Base-by-base conservation (phyloP, 2,113 vertebrate genomes). In the Osmerus mordax region DNA sequence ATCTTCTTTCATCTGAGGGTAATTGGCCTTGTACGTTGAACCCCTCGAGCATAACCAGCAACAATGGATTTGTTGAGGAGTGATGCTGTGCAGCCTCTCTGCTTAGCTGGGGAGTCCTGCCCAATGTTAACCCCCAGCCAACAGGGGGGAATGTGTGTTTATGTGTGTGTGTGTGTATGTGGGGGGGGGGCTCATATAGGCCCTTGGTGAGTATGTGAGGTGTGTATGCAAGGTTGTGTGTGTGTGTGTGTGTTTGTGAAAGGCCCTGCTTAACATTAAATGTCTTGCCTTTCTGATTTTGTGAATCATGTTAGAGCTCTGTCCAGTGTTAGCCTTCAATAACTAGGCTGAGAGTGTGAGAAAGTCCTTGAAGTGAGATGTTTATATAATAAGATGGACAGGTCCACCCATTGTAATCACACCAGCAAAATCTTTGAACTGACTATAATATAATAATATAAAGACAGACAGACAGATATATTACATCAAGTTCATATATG, bases 21-120 rank as follows among this genome's bases (percentile, higher is more conserved):
- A 77, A 80, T 84, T 80, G 72, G 32, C 73, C 64, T 19, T 69
- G 32, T 69, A 81, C 65, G 73, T 71, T 74, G 55, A 63, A 72
- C 65, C 53, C 66, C 59, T 60, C 4, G 72, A 83, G 69, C 58
- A 71, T 64, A 74, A 77, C 58, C 71, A 80, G 79, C 58, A 83
- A 79, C 66, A 56, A 47, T 65, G 72, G 66, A 72, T 84, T 82
- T 79, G 72, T 76, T 60, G 73, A 78, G 71, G 55, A 25, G 65
- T 86, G 80, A 86, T 72, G 63, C 70, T 77, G 69, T 78, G 60
- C 84, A 86, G 82, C 36, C 61, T 69, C 69, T 67, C 13, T 72
- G 65, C 61, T 52, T 13, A 59, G 65, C 69, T 61, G 55, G 3
- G 16, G 28, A 51, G 68, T 58, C 67, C 75, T 71, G 71, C 58